A percentile compares a stretch with the other conserved stretches of the same genome.
Conservation (phyloP, 1,140 invertebrate species). For the Panonychus citri region DNA sequence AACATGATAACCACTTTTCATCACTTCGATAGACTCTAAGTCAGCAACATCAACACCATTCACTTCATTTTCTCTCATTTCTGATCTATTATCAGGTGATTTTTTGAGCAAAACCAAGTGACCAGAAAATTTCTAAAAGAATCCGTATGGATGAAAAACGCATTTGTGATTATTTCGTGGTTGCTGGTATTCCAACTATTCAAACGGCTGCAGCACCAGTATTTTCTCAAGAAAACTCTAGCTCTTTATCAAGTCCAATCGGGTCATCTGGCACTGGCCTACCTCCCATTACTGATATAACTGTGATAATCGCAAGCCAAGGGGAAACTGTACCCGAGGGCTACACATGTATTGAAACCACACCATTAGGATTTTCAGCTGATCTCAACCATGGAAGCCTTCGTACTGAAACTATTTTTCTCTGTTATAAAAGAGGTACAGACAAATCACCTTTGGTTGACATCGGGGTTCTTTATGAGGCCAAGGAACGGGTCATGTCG, state of each 20-base stretch:
- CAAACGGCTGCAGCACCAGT: neutral
- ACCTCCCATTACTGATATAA: conserved; percentile 79
- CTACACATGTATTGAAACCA: conserved; percentile 55
- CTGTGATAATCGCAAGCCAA: conserved; percentile 67
- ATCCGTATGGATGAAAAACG: conserved; percentile 27
- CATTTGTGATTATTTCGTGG: conserved; percentile 73
- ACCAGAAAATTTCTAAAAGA: too few species aligned
- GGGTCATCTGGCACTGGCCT: neutral
- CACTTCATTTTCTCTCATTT: too few species aligned
- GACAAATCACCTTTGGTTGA: conserved; percentile 91
- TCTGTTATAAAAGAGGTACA: conserved; percentile 70
- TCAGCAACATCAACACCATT: too few species aligned
- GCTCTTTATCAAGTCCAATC: neutral
- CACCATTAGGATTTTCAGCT: conserved; percentile 59
- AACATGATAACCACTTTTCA: too few species aligned
- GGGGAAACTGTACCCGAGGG: conserved; percentile 60
- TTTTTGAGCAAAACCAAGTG: too few species aligned
- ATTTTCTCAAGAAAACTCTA: neutral
- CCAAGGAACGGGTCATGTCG: conserved; percentile 68
- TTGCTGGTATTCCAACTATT: conserved; percentile 48
- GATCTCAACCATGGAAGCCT: conserved; percentile 94
- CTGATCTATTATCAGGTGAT: too few species aligned
- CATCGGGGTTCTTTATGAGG: conserved; percentile 80
- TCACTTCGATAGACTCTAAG: too few species aligned
- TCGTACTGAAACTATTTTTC: conserved; percentile 66